Conservation (phyloP, 1,140 invertebrate genomes). For the Atta colombica region DNA sequence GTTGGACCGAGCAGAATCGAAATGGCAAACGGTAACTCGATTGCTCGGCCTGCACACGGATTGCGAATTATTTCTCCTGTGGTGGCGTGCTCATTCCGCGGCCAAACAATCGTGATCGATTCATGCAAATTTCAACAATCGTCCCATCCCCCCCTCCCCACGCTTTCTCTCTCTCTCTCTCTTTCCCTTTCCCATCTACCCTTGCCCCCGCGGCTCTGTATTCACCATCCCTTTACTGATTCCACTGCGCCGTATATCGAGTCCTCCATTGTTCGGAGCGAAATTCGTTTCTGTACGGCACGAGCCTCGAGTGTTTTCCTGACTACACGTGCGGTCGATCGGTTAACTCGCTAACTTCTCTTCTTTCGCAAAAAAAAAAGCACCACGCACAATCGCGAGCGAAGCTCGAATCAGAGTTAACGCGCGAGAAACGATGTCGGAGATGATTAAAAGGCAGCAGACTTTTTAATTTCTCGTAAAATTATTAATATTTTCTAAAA, state of each 20-base stretch:
- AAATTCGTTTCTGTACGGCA: slow-evolving; percentile 78
- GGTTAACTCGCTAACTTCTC: slow-evolving; percentile 63
- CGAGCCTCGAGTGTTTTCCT: slow-evolving; percentile 71
- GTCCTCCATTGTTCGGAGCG: slow-evolving; percentile 80
- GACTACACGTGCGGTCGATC: slow-evolving; percentile 64
- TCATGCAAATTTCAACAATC: slow-evolving; percentile 85
- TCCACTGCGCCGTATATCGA: slow-evolving; percentile 77
- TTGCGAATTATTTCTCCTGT: slow-evolving; percentile 84
- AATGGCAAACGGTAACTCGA: slow-evolving; percentile 86
- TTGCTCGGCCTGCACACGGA: slow-evolving; percentile 82
- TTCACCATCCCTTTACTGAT: slow-evolving; percentile 74
- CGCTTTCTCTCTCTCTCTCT: slow-evolving; percentile 15
- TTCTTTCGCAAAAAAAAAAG: slow-evolving; percentile 41
- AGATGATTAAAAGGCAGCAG: slow-evolving; percentile 34
- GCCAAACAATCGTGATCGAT: slow-evolving; percentile 85
- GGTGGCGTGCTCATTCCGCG: slow-evolving; percentile 82
- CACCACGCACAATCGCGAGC: slow-evolving; percentile 23
- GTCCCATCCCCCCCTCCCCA: slow-evolving; percentile 66
- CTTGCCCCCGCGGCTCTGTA: slow-evolving; percentile 60
- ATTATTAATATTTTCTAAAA: slow-evolving; percentile 25
- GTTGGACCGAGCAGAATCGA: slow-evolving; percentile 84
- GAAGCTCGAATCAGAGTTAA: slow-evolving; percentile 49
- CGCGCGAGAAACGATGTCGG: slow-evolving; percentile 44
- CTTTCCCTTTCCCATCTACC: slow-evolving; percentile 11
- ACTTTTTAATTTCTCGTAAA: slow-evolving; percentile 16